Evolutionary conservation across 2,797 vertebrate genomes (phyloP), one percentile per base, ranked within the genome.

Genomic region (Erpetoichthys calabaricus): DNA sequence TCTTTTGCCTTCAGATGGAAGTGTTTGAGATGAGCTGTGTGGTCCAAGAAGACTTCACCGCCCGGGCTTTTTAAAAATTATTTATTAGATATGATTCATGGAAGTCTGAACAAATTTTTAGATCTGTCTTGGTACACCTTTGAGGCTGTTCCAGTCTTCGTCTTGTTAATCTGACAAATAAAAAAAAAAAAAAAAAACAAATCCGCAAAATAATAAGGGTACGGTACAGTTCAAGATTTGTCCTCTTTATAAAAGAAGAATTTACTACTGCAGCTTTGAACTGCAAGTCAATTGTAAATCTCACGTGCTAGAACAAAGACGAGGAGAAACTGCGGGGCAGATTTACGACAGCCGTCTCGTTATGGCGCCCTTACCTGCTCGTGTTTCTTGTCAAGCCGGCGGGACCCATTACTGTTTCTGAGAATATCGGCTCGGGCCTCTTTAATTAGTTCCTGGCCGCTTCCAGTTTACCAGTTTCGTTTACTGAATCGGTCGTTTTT

Each of bases 281-380:
- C 73, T 75, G 62, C 69, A 59, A 80, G 60, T 70, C 68, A 69
- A 70, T 51, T 71, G 68, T 79, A 75, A 80, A 76, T 75, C 65
- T 70, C 56, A 64, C 57, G 50, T 53, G 8, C 56, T 58, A 65
- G 65, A 73, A 67, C 62, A 68, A 63, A 70, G 69, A 59, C 5
- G 56, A 60, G 64, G 44, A 66, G 42, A 3, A n/a, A 56, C 61
- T 41, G 6, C 61, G 64, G 65, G 60, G 55, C 55, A 56, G 71
- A 64, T 62, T 58, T n/a, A 61, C 66, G 62, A 67, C n/a, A 41
- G 55, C 67, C 52, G 8, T 66, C 65, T 75, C 69, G 65, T 74
- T 74, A 75, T 54, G 63, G 68, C 56, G 55, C 53, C 62, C 67
- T 73, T 70, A 61, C 73, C 68, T 69, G 63, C 55, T 71, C 58